These are phyloP conservation scores for Agrilus planipennis DNA, from an alignment of 1,140 invertebrate species.

Conservation along the genomic window DNA sequence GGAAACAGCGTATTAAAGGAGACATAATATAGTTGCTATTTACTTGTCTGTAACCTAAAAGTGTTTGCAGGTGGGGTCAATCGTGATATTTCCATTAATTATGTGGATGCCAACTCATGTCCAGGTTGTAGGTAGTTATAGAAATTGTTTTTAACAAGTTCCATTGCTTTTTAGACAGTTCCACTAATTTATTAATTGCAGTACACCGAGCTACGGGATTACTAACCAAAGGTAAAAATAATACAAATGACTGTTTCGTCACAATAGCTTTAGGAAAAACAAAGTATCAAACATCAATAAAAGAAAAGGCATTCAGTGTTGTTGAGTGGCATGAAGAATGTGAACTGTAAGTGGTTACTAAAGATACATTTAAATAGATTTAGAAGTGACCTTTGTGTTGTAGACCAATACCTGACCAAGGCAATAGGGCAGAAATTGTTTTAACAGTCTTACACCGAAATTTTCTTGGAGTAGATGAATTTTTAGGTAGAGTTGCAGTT, in stretches of 20 bases:
- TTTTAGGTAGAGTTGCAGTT: conserved; percentile 72
- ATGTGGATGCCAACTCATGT: conserved; percentile 82
- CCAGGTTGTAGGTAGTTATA: conserved; percentile 61
- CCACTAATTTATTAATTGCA: conserved; percentile 37
- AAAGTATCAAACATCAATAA: conserved; percentile 91
- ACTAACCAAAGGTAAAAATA: conserved; percentile 76
- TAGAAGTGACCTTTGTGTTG: conserved; percentile 16
- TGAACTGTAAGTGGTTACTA: conserved; percentile 59
- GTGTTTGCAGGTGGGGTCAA: no score
- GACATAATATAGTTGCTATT: no score
- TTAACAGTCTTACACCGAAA: conserved; percentile 80
- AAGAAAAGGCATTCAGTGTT: conserved; percentile 70
- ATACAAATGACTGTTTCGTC: conserved; percentile 91
- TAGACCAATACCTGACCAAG: conserved; percentile 70
- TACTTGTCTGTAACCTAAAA: no score
- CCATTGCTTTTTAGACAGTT: conserved; percentile 10
- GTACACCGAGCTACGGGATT: conserved; percentile 62
- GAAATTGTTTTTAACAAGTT: conserved; percentile 7
- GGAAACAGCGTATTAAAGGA: no score
- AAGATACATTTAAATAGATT: conserved; percentile 8
- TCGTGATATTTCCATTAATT: no score
- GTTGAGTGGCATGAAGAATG: conserved; percentile 94
- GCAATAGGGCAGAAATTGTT: conserved; percentile 74
- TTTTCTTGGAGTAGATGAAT: conserved; percentile 84
- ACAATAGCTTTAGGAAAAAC: conserved; percentile 89